phyloP scores from a whole-genome alignment of 1,140 invertebrate genomes.

The Phortica variegata region DNA sequence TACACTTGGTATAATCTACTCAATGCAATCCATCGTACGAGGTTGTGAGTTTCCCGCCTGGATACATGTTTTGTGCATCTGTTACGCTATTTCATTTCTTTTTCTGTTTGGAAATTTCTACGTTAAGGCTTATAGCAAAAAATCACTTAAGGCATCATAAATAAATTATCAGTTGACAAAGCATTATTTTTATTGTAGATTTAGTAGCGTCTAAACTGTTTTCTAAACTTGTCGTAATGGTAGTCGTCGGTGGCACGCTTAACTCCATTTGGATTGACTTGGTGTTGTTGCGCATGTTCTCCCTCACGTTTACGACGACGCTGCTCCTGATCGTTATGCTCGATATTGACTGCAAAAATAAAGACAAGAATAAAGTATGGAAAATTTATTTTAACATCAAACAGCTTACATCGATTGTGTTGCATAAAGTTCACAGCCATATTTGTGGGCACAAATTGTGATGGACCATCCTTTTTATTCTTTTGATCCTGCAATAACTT shows the following conservation, averaged over 20 bases:
- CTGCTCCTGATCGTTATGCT: slow-evolving; percentile 65
- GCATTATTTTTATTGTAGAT: too few relatives aligned
- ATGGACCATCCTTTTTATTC: slow-evolving; percentile 91
- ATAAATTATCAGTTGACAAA: slow-evolving; percentile 7
- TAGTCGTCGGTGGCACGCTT: slow-evolving; percentile 93
- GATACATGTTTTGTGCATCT: slow-evolving; percentile 10
- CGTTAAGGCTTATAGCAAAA: slow-evolving; percentile 6
- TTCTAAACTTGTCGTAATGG: slow-evolving; percentile 95
- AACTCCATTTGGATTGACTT: slow-evolving; percentile 56
- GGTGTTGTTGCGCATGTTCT: slow-evolving; percentile 57
- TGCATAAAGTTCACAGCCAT: slow-evolving; percentile 98
- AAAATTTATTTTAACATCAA: slow-evolving; percentile 3
- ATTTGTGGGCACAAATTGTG: slow-evolving; percentile 95
- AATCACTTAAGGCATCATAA: slow-evolving; percentile 7
- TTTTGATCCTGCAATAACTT: slow-evolving; percentile 84
- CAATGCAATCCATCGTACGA: slow-evolving; percentile 2
- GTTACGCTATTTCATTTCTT: slow-evolving; percentile 14
- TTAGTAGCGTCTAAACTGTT: slow-evolving; percentile 90
- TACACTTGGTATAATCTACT: slow-evolving; percentile 7
- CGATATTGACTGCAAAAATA: slow-evolving; percentile 74
- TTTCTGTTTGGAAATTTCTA: slow-evolving; percentile 16
- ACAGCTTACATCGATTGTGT: slow-evolving; percentile 84
- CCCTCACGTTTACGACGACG: slow-evolving; percentile 61
- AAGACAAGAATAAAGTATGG: slow-evolving; percentile 14
- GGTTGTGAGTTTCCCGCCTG: slow-evolving; percentile 17